phyloP scores from a whole-genome alignment of 2,888 invertebrate species.

The Flabesymbios commensalis region DNA sequence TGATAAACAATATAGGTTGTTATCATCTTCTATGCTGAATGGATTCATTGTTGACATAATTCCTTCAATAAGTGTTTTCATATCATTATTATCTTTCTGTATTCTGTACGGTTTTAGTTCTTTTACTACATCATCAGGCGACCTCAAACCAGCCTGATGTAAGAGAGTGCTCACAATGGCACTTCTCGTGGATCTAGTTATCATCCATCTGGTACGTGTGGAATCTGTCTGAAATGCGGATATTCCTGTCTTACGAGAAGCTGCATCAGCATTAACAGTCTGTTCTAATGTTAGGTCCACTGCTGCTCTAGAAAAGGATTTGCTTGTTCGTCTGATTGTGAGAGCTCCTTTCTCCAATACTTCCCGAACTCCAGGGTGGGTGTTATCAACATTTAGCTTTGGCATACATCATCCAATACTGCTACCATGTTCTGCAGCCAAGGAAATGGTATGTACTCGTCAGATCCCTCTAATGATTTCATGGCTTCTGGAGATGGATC shows the following conservation, averaged over 20 bases:
- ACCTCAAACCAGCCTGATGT: constrained; percentile 13
- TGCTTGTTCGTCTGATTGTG: constrained; percentile 20
- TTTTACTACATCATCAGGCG: constrained; percentile 7
- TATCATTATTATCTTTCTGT: constrained; percentile 14
- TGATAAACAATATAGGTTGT: constrained; percentile 8
- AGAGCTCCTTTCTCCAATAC: constrained; percentile 20
- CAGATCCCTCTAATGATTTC: not conserved
- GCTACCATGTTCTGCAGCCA: no score
- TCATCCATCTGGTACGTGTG: constrained; percentile 10
- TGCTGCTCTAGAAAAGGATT: constrained; percentile 17
- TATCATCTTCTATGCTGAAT: constrained; percentile 1
- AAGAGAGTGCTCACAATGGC: constrained; percentile 7
- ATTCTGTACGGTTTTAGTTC: constrained; percentile 7
- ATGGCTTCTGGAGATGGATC: not conserved
- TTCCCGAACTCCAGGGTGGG: constrained; percentile 21
- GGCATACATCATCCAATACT: no score
- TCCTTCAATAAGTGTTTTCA: constrained; percentile 15
- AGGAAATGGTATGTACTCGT: no score
- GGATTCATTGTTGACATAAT: constrained; percentile 18
- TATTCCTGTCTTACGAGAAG: constrained; percentile 25
- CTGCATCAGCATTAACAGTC: constrained; percentile 24
- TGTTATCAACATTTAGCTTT: constrained; percentile 22
- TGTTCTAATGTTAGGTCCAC: constrained; percentile 27
- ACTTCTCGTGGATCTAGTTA: not conserved
- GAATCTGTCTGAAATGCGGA: constrained; percentile 12